Evolutionary conservation across 2,797 vertebrate species (phyloP), one percentile per base, ranked within the genome.

Genomic region (Lagocephalus sceleratus): DNA sequence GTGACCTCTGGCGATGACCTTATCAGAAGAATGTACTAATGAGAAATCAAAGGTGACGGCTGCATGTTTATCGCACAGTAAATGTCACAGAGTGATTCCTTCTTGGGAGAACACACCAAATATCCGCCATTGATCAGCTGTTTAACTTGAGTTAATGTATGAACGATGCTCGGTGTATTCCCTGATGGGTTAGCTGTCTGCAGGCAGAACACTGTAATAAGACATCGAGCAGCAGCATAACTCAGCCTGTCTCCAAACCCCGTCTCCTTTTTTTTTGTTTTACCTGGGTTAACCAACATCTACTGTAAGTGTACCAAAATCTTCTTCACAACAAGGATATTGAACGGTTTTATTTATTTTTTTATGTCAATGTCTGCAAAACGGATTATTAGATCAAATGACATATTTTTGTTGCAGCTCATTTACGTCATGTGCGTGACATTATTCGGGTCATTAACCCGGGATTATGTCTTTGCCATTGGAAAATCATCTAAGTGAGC

Each of bases 91-190:
- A 51, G 68, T 60, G 68, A 75, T 73, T 86, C 55, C 56, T 69
- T 52, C 67, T 71, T 60, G 45, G 58, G 53, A 76, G 63, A 74
- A 77, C 68, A 78, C 64, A 55, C 73, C 61, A 72, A 84, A 84
- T 78, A 79, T 75, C 79, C 66, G 48, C 73, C 82, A 85, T 84
- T 68, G 83, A 89, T 85, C 75, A 82, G 57, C 71, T 84, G 75
- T 84, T 85, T 83, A 80, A 78, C 65, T 72, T 83, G 79, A 76
- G 78, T 84, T 87, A 84, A 86, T 87, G 78, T 86, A 87, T 85
- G 78, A 86, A 82, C 39, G 63, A 84, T 71, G 72, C 73, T 75
- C 69, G 66, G 72, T 79, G 73, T 83, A 74, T 83, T 85, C 81
- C 79, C 87, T 75, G 81, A 86, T 85, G 83, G 72, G 40, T 78